phyloP scores from a whole-genome alignment of 1,140 invertebrate genomes.

The Kradibia gibbosae region DNA sequence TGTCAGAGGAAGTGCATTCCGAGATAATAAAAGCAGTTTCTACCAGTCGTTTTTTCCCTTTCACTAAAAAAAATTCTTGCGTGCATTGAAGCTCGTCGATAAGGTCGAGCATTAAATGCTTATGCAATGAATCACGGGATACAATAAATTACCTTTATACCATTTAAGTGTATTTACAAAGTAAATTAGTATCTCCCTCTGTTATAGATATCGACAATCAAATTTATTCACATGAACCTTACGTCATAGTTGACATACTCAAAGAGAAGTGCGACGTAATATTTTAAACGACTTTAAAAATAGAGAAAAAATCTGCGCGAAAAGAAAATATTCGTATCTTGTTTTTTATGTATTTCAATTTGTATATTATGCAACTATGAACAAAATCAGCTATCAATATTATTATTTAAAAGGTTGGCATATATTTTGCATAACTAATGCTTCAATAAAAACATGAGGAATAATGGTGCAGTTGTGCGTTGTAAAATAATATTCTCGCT shows the following conservation, averaged over 20 bases:
- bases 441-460: background rate
- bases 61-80: conserved; percentile 43
- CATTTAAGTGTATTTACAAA: background rate
- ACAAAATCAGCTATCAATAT: too few relatives aligned
- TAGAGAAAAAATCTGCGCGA: too few relatives aligned
- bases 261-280: too few relatives aligned
- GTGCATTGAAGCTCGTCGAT: conserved; percentile 13
- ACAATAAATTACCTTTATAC: background rate
- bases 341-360: too few relatives aligned
- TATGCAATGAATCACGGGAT: background rate
- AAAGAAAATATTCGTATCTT: too few relatives aligned
- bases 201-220: too few relatives aligned
- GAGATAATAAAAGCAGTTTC: conserved; percentile 42
- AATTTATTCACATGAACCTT: too few relatives aligned
- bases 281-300: too few relatives aligned
- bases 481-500: background rate
- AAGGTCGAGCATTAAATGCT: background rate
- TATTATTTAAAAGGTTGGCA: too few relatives aligned
- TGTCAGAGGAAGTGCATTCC: conserved; percentile 26
- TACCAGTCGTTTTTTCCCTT: conserved; percentile 29
- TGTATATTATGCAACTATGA: too few relatives aligned
- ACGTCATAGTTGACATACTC: too few relatives aligned
- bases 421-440: background rate
- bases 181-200: background rate
- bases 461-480: background rate